Conservation (phyloP, 2,888 invertebrate genomes). For the Stenotaenia linearis region DNA sequence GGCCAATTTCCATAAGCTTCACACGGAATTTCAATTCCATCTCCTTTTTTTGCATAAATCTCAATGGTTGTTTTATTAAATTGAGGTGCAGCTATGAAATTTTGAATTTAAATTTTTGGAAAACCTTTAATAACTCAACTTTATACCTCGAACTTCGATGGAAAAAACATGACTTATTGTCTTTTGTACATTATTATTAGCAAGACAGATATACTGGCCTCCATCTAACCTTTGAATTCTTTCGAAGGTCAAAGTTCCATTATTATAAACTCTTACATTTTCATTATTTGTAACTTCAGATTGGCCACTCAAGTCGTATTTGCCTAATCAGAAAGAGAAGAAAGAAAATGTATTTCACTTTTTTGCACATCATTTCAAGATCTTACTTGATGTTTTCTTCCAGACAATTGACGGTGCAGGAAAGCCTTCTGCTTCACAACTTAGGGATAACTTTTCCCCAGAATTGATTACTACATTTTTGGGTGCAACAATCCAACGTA, state of each 20-base stretch:
- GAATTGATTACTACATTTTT: neutral
- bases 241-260: neutral
- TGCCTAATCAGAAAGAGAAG: neutral
- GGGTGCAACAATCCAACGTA: neutral
- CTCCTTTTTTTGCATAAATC: neutral
- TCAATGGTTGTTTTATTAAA: neutral
- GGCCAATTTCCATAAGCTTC: neutral
- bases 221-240: neutral
- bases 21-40: neutral
- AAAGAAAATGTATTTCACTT: neutral
- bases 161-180: neutral
- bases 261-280: neutral
- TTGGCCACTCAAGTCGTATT: neutral
- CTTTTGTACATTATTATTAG: neutral
- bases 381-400: neutral
- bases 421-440: conserved; percentile 8
- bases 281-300: neutral
- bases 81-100: neutral
- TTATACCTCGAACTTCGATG: neutral
- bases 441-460: neutral
- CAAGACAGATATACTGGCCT: neutral
- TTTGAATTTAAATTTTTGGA: too few relatives aligned
- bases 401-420: neutral
- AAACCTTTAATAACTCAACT: too few relatives aligned
- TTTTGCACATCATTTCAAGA: too few relatives aligned